Percentiles rank a stretch among this genome's conserved stretches.
Conservation (phyloP, 2,797 vertebrate genomes). For the Rhincodon typus region DNA sequence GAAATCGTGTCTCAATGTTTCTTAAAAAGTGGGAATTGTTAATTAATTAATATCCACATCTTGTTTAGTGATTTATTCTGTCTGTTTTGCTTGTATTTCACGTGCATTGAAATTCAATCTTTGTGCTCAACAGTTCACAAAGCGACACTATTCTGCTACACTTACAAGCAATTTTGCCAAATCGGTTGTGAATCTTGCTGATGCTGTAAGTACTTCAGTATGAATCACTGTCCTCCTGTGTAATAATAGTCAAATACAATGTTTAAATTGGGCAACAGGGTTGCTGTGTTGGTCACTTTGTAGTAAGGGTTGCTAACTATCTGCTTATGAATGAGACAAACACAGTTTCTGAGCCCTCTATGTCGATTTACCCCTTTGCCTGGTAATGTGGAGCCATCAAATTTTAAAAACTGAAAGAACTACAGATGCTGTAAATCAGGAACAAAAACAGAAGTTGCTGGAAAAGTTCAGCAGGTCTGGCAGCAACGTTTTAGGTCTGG, state of each 20-base stretch:
- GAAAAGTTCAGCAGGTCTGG: too few relatives aligned
- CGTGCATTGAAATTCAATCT: neutral
- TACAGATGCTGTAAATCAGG: too few relatives aligned
- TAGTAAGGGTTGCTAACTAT: neutral
- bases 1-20: neutral
- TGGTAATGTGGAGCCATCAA: neutral
- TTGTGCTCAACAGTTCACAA: conserved; percentile 62
- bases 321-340: neutral
- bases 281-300: neutral
- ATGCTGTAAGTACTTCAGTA: conserved; percentile 64
- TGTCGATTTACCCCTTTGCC: neutral
- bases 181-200: conserved; percentile 87
- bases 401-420: neutral
- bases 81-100: neutral
- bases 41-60: neutral
- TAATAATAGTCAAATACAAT: neutral
- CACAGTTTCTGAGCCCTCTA: neutral
- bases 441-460: too few relatives aligned
- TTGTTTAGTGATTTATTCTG: neutral
- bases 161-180: conserved; percentile 92
- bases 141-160: conserved; percentile 73
- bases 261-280: neutral
- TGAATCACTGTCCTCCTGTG: neutral
- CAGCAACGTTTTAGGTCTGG: too few relatives aligned
- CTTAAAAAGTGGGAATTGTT: neutral